A percentile compares a stretch with the other conserved stretches of the same genome.
These are phyloP conservation scores for Gryllus bimaculatus DNA, from an alignment of 1,140 invertebrate genomes.

Conservation along the genomic window DNA sequence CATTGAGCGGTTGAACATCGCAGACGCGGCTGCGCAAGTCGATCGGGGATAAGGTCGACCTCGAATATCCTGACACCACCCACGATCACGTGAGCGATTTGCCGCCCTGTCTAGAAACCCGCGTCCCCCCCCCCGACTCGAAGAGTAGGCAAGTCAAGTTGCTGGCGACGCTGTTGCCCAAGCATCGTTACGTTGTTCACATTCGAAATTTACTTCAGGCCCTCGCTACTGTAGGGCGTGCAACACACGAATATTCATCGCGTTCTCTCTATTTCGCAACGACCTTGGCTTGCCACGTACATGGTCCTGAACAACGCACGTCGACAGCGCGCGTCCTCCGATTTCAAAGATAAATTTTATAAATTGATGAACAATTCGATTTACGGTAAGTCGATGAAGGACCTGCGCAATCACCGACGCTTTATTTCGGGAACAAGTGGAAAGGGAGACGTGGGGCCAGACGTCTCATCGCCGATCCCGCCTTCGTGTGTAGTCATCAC, in stretches of 20 bases:
- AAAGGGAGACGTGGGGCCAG: too few species aligned
- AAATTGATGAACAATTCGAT: not conserved
- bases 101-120: not conserved
- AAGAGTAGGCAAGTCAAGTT: constrained; percentile 22
- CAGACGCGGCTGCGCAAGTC: too few species aligned
- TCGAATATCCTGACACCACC: not conserved
- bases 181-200: constrained; percentile 34
- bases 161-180: constrained; percentile 24
- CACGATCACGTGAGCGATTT: not conserved
- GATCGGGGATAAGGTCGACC: not conserved
- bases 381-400: not conserved
- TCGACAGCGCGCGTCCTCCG: not conserved
- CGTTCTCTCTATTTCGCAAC: constrained; percentile 33
- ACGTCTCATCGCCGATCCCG: too few species aligned
- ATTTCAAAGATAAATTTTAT: not conserved
- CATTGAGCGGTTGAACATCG: too few species aligned
- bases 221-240: constrained; percentile 30
- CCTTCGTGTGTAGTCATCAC: too few species aligned
- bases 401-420: too few species aligned
- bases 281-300: constrained; percentile 31
- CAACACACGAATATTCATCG: constrained; percentile 30
- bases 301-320: constrained; percentile 32
- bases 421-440: too few species aligned
- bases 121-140: not conserved
- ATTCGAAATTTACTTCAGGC: constrained; percentile 30